Percentiles rank a stretch among this genome's conserved stretches.
phyloP scores from a whole-genome alignment of 2,888 invertebrate species.

The Amiota communis region DNA sequence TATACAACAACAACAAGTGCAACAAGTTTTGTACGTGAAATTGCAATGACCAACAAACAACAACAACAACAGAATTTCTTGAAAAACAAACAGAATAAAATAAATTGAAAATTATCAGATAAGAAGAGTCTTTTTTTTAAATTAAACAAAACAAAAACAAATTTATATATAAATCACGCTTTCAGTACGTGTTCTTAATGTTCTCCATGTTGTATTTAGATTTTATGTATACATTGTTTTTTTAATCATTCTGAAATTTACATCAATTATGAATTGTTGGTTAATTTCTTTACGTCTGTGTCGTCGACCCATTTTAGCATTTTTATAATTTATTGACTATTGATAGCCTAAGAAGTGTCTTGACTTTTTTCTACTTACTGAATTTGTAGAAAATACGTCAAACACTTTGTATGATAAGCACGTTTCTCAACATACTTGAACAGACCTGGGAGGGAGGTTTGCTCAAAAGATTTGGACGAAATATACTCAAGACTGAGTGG shows the following conservation, averaged over 20 bases:
- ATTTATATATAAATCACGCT: conserved; percentile 4
- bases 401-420: not conserved
- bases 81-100: no score
- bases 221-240: conserved; percentile 1
- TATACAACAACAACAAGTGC: no score
- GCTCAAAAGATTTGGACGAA: no score
- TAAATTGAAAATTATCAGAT: no score
- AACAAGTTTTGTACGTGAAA: no score
- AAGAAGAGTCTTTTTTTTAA: no score
- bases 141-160: not conserved
- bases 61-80: no score
- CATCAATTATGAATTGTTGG: not conserved
- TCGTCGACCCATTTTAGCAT: no score
- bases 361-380: not conserved
- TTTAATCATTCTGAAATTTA: not conserved
- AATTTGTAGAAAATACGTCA: not conserved
- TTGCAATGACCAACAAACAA: no score
- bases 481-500: no score
- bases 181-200: not conserved
- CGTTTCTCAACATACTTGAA: not conserved
- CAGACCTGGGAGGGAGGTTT: no score
- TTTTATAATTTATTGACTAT: conserved; percentile 6
- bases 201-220: not conserved
- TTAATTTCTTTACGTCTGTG: no score
- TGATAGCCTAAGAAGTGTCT: not conserved